Percentiles rank a stretch among this genome's conserved stretches.
phyloP scores from a whole-genome alignment of 2,888 invertebrate genomes.

The Coecobrya sp. region DNA sequence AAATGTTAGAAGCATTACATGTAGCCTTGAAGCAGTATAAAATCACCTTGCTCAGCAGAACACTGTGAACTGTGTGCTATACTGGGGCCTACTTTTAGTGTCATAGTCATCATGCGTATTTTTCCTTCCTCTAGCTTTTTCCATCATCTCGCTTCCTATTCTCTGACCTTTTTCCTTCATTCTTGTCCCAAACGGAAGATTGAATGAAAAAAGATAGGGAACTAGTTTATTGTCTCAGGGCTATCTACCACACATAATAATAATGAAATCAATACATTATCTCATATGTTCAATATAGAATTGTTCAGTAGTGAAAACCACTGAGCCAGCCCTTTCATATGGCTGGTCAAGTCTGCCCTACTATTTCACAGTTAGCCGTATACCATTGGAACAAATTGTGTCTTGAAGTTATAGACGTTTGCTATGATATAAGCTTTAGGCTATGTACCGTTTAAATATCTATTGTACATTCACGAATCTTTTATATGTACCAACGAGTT shows the following conservation, averaged over 20 bases:
- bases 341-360: too few relatives aligned
- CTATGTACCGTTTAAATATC: too few relatives aligned
- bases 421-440: too few relatives aligned
- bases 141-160: not conserved
- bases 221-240: not conserved
- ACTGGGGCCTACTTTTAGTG: not conserved
- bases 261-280: not conserved
- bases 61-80: not conserved
- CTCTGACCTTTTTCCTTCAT: not conserved
- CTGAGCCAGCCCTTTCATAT: too few relatives aligned
- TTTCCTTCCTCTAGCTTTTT: not conserved
- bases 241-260: too few relatives aligned
- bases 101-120: not conserved
- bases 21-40: conserved; percentile 13
- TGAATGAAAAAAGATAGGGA: not conserved
- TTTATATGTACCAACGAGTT: too few relatives aligned
- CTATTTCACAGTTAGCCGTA: too few relatives aligned
- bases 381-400: too few relatives aligned
- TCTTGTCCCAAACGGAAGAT: not conserved
- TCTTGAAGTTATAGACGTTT: too few relatives aligned
- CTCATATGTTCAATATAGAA: not conserved
- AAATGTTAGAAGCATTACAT: not conserved
- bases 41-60: conserved; percentile 60
- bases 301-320: too few relatives aligned
- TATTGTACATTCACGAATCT: too few relatives aligned